Conservation (phyloP, 2,113 vertebrate genomes). For the Oreochromis aureus region DNA sequence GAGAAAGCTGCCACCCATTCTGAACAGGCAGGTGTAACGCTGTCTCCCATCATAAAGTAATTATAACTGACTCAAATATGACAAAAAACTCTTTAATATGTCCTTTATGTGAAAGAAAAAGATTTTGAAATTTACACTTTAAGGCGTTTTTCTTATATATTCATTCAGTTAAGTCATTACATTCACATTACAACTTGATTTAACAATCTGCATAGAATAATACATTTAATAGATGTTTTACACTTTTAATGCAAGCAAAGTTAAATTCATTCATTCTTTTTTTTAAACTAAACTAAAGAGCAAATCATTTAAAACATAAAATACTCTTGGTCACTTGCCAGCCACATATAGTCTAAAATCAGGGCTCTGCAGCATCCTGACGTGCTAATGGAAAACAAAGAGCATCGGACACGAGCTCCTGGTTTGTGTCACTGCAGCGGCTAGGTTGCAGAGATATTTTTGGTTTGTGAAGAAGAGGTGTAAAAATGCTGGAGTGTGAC, state of each 20-base stretch:
- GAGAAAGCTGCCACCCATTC: background rate
- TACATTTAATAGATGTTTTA: background rate
- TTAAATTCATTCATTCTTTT: background rate
- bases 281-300: background rate
- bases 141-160: background rate
- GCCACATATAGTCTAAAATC: background rate
- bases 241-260: background rate
- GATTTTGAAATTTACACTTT: background rate
- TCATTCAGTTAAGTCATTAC: background rate
- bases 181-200: conserved; percentile 3
- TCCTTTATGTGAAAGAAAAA: background rate
- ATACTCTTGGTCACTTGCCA: background rate
- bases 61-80: background rate
- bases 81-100: background rate
- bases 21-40: rapidly evolving
- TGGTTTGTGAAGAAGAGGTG: conserved; percentile 37
- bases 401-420: background rate
- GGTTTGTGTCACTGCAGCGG: conserved; percentile 6
- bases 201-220: background rate
- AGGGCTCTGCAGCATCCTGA: conserved; percentile 5
- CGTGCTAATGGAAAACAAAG: conserved; percentile 18
- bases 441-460: conserved; percentile 30
- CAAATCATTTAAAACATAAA: background rate
- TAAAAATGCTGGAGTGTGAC: conserved; percentile 18
- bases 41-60: background rate